Conservation (phyloP, 2,113 vertebrate genomes). For the Cathartes aura region DNA sequence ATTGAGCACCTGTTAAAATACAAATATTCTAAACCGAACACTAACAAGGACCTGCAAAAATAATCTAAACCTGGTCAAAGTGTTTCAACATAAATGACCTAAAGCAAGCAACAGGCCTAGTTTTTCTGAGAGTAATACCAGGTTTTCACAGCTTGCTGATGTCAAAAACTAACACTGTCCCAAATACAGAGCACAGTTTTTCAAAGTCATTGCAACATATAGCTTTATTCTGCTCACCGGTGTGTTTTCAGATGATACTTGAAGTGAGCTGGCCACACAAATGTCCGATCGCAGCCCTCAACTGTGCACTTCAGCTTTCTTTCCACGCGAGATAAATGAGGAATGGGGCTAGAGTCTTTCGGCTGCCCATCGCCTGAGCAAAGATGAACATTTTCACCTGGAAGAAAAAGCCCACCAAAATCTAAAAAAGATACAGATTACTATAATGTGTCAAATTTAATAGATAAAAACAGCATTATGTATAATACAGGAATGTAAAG, state of each 20-base stretch:
- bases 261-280: conserved; percentile 95
- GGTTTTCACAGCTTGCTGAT: not conserved
- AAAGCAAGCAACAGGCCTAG: not conserved
- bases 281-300: conserved; percentile 92
- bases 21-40: not conserved
- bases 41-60: not conserved
- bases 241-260: conserved; percentile 99
- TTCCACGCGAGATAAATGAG: conserved; percentile 79
- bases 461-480: not conserved
- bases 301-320: conserved; percentile 94
- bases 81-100: not conserved
- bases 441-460: not conserved
- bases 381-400: conserved; percentile 89
- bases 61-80: not conserved
- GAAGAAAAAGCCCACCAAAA: conserved; percentile 13
- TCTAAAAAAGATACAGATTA: not conserved
- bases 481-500: not conserved
- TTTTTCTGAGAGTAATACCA: not conserved
- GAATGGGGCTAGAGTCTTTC: conserved; percentile 78
- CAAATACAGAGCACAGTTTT: not conserved
- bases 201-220: not conserved
- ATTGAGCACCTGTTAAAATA: not conserved
- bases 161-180: not conserved
- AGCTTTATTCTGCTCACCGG: conserved; percentile 76
- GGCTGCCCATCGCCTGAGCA: conserved; percentile 84